A percentile compares a stretch with the other conserved stretches of the same genome.
phyloP scores from a whole-genome alignment of 2,797 vertebrate genomes.

The Phylloscopus collybita region DNA sequence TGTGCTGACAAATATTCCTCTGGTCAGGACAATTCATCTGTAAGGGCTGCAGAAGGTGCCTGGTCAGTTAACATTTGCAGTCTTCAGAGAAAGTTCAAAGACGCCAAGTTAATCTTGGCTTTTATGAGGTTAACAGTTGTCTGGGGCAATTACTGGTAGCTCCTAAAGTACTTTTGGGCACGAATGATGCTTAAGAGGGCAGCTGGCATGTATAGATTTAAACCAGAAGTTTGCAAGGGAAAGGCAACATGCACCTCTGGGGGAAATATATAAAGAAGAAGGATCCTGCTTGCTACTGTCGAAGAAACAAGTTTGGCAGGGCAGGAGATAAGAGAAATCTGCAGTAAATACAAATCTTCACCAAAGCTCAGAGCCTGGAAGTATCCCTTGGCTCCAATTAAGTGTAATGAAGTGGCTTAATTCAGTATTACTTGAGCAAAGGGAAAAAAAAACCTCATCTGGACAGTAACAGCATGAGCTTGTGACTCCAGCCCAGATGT shows the following conservation, averaged over 20 bases:
- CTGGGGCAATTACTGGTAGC: background rate
- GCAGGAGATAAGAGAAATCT: background rate
- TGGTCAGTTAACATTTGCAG: background rate
- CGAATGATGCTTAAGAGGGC: background rate
- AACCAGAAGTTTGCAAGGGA: background rate
- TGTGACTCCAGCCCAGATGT: conserved; percentile 56
- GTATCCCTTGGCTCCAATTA: conserved; percentile 38
- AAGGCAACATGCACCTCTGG: background rate
- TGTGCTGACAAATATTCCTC: background rate
- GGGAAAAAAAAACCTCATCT: background rate
- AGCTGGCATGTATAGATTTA: background rate
- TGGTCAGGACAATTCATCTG: background rate
- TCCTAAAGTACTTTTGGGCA: background rate
- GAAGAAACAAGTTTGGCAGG: background rate
- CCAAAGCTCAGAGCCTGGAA: background rate
- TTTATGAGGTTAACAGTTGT: conserved; percentile 15
- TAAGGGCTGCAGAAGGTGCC: background rate
- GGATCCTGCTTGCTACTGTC: background rate
- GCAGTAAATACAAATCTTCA: background rate
- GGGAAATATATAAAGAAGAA: background rate
- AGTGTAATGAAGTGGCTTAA: conserved; percentile 61
- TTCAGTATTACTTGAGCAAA: conserved; percentile 43
- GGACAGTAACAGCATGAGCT: background rate
- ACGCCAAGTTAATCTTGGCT: background rate
- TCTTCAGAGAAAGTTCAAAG: background rate